Percentiles rank a stretch among this genome's conserved stretches.
phyloP scores from a whole-genome alignment of 2,888 invertebrate genomes.

The Galeopsomyia nigrocyanea region DNA sequence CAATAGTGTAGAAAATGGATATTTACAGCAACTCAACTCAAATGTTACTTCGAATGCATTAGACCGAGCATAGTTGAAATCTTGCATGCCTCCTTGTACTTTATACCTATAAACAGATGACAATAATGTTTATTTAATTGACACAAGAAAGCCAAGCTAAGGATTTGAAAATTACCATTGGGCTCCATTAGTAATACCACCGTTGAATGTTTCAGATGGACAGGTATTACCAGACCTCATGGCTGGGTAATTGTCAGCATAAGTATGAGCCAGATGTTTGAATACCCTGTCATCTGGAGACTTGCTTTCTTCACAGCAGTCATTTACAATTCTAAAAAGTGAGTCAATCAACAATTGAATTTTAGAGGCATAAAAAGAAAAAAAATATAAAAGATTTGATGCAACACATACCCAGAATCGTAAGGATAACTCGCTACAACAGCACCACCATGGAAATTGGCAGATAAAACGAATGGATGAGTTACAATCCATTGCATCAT shows the following conservation, averaged over 20 bases:
- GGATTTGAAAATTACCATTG: slow-evolving; percentile 86
- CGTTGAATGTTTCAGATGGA: slow-evolving; percentile 78
- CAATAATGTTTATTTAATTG: neutral
- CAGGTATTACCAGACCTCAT: slow-evolving; percentile 85
- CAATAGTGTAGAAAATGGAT: slow-evolving; percentile 80
- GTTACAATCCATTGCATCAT: slow-evolving; percentile 90
- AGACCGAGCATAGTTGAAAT: slow-evolving; percentile 95
- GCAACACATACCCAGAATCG: slow-evolving; percentile 77
- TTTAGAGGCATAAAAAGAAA: neutral
- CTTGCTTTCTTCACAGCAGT: slow-evolving; percentile 80
- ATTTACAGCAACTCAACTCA: slow-evolving; percentile 97
- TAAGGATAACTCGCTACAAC: slow-evolving; percentile 98
- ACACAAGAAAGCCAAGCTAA: neutral
- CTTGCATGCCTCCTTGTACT: slow-evolving; percentile 93
- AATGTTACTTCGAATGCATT: slow-evolving; percentile 98
- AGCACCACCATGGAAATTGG: slow-evolving; percentile 96
- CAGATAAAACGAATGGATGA: slow-evolving; percentile 92
- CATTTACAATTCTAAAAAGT: slow-evolving; percentile 69
- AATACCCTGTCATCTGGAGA: slow-evolving; percentile 89
- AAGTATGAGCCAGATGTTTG: slow-evolving; percentile 81
- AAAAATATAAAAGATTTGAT: slow-evolving; percentile 1
- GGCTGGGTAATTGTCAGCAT: slow-evolving; percentile 80
- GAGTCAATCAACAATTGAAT: neutral
- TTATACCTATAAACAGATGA: slow-evolving; percentile 62
- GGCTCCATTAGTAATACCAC: slow-evolving; percentile 93